phyloP scores from a whole-genome alignment of 1,140 invertebrate genomes.

The Goniozus legneri region DNA sequence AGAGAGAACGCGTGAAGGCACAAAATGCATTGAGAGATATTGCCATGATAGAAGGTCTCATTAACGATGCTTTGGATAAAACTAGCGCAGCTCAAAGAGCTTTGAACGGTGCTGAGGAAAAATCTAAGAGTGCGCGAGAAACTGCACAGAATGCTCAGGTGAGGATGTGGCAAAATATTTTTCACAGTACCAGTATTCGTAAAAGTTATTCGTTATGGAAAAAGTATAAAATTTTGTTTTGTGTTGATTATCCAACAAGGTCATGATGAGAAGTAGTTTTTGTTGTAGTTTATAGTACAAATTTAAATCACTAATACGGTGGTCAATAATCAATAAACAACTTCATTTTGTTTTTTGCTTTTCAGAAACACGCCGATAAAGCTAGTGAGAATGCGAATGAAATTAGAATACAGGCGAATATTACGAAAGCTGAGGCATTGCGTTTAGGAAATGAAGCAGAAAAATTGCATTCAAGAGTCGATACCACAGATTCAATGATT shows the following conservation, averaged over 20 bases:
- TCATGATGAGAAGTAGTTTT: too few species aligned
- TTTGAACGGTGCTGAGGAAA: constrained; percentile 69
- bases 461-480: constrained; percentile 67
- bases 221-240: too few species aligned
- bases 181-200: too few species aligned
- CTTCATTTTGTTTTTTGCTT: too few species aligned
- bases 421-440: constrained; percentile 71
- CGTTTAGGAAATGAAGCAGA: constrained; percentile 75
- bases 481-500: constrained; percentile 68
- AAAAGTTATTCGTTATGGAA: too few species aligned
- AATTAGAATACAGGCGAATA: constrained; percentile 72
- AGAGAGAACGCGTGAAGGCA: constrained; percentile 70
- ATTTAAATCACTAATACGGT: too few species aligned
- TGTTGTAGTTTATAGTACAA: too few species aligned
- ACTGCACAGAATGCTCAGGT: constrained; percentile 80
- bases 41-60: constrained; percentile 56
- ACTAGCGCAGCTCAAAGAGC: constrained; percentile 69
- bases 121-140: constrained; percentile 72
- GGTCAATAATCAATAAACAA: too few species aligned
- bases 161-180: too few species aligned
- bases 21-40: constrained; percentile 62
- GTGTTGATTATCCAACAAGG: too few species aligned
- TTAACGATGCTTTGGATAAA: constrained; percentile 59
- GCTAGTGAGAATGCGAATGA: constrained; percentile 62
- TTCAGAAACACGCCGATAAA: constrained; percentile 48